Conservation (phyloP, 2,113 vertebrate species). For the Phalacrocorax carbo region DNA sequence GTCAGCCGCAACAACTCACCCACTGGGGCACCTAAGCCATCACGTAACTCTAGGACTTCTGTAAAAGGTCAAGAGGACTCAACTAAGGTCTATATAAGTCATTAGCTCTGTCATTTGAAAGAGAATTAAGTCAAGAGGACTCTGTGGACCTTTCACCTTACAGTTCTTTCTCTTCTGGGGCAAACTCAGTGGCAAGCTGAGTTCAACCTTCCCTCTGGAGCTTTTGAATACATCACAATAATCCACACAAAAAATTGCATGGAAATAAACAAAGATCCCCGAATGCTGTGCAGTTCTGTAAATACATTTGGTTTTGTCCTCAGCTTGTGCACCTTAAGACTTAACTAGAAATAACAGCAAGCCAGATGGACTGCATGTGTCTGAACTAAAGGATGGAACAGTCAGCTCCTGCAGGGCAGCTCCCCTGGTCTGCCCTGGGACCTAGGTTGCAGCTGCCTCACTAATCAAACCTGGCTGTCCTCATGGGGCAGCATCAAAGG, state of each 20-base stretch:
- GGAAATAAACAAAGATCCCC: neutral
- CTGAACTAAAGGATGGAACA: neutral
- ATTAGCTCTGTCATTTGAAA: neutral
- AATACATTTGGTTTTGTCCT: neutral
- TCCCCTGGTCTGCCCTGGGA: neutral
- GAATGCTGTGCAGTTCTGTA: neutral
- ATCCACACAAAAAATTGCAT: neutral
- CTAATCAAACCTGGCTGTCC: neutral
- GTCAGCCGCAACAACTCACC: slow-evolving; percentile 47
- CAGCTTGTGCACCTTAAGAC: neutral
- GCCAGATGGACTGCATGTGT: neutral
- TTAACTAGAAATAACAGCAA: neutral
- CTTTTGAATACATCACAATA: neutral
- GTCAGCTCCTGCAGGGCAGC: neutral
- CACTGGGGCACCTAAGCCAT: slow-evolving; percentile 21
- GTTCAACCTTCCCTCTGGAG: neutral
- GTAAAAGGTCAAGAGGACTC: slow-evolving; percentile 54
- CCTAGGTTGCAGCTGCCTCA: neutral
- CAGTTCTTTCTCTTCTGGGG: neutral
- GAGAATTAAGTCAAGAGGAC: neutral
- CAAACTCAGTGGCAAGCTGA: slow-evolving; percentile 7
- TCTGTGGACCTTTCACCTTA: neutral
- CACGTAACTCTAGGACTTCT: slow-evolving; percentile 20
- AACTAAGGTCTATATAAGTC: slow-evolving; percentile 45
- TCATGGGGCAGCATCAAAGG: neutral